Conservation (phyloP, 2,888 invertebrate species). For the Lasiommata megera region DNA sequence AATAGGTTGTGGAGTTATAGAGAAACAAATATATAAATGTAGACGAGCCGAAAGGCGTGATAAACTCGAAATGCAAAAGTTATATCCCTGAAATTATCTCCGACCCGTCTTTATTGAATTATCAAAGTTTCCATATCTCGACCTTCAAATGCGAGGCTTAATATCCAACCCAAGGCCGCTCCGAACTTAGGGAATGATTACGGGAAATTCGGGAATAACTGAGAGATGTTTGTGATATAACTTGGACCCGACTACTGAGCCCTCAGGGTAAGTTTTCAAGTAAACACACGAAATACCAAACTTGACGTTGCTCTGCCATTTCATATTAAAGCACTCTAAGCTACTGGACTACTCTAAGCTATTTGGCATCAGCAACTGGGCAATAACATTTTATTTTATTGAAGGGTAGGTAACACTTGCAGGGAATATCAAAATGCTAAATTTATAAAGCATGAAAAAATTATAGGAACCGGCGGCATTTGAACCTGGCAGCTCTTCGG, state of each 20-base stretch:
- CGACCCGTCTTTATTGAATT: constrained; percentile 14
- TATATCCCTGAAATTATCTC: constrained; percentile 5
- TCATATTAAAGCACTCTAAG: no score
- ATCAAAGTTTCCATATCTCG: constrained; percentile 16
- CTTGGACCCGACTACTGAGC: not conserved
- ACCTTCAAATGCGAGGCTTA: constrained; percentile 16
- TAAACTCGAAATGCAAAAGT: constrained; percentile 11
- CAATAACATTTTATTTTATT: no score
- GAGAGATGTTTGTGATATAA: not conserved
- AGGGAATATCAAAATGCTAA: no score
- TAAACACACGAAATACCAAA: not conserved
- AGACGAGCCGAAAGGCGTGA: constrained; percentile 5
- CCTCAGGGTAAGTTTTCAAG: not conserved
- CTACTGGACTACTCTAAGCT: no score
- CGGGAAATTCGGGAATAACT: not conserved
- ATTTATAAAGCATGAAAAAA: no score
- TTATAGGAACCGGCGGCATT: no score
- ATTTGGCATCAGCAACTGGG: no score
- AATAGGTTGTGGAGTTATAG: no score
- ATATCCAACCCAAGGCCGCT: constrained; percentile 4
- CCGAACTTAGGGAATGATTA: constrained; percentile 5
- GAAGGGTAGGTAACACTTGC: no score
- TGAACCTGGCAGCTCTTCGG: no score
- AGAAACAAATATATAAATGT: not conserved
- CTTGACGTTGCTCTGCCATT: no score